phyloP scores from a whole-genome alignment of 2,113 vertebrate genomes.

The Coreoperca whiteheadi region DNA sequence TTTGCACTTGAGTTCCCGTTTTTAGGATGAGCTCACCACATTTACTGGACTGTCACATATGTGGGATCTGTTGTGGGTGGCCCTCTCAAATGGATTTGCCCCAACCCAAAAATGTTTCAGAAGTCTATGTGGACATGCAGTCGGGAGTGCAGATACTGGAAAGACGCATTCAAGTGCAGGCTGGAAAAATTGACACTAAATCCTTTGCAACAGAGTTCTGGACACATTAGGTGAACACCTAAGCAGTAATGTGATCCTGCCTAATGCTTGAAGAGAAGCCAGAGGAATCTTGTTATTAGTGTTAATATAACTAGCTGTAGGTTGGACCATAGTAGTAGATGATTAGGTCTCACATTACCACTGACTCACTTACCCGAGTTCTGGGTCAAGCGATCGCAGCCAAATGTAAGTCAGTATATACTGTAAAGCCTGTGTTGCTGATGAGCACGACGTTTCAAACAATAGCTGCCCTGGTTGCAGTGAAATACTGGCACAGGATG shows the following conservation, averaged over 20 bases:
- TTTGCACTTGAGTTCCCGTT: conserved; percentile 43
- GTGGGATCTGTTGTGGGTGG: conserved; percentile 1
- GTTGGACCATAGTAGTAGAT: conserved; percentile 70
- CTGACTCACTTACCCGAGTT: conserved; percentile 64
- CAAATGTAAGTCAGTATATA: conserved; percentile 58
- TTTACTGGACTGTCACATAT: neutral
- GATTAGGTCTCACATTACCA: conserved; percentile 74
- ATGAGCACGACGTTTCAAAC: conserved; percentile 51
- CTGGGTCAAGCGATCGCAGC: conserved; percentile 46
- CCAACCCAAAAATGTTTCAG: neutral
- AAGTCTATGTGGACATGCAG: neutral
- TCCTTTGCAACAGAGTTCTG: conserved; percentile 22
- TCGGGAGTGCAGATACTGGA: neutral
- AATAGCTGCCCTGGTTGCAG: conserved; percentile 64
- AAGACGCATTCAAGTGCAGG: conserved; percentile 6
- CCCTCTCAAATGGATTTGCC: neutral
- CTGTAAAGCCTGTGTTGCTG: conserved; percentile 27
- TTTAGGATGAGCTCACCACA: conserved; percentile 26
- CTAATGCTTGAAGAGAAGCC: conserved; percentile 25
- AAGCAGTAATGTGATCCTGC: conserved; percentile 24
- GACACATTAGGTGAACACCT: conserved; percentile 21
- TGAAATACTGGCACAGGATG: conserved; percentile 63
- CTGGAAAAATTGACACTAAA: conserved; percentile 5
- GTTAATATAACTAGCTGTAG: conserved; percentile 42
- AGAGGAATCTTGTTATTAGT: conserved; percentile 39